Base-by-base conservation (phyloP, 2,888 invertebrate genomes). In the Schizotus pectinicornis region DNA sequence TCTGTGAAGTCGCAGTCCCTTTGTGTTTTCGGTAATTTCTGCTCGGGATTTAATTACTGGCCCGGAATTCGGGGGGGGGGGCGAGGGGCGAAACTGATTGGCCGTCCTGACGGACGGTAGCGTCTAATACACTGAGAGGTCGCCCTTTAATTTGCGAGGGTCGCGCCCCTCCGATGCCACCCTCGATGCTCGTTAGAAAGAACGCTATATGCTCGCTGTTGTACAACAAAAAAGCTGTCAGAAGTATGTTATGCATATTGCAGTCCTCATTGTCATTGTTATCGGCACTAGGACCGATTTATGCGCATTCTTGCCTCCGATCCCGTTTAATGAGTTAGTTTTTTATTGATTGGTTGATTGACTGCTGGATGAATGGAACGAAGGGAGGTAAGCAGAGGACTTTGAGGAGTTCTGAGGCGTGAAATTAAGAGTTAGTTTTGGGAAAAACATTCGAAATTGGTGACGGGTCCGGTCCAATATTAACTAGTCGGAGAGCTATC, bases 121-220 rank as follows among this genome's bases (percentile, higher is more conserved):
- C 68, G 66, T 72, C 74, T 72, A 73, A 71, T 72, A 74, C 68
- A 68, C 45, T 14, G 74, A 70, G 65, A 74, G 74, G 72, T 74
- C 72, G 77, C 74, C 74, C 76, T 77, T 74, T 77, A 77, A 77
- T 79, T 78, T 77, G 69, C 71, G 72, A 74, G 78, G 78, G 78
- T 78, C 77, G 77, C 77, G 78, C 78, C 78, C 78, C 71, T 65
- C 46, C 8, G 3, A 72, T 74, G 73, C 78, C 78, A 79, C 79
- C 78, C 78, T 78, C 77, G 75, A 72, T 63, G 78, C 77, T 78
- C 75, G 77, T 78, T 78, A 77, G 77, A 73, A 73, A 74, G 70
- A 72, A 72, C 71, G 69, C 70, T 63, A 63, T 63, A 63, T 57
- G 67, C 69, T 71, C 64, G 22, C 33, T 53, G 49, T 57, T 54